Evolutionary conservation across 2,113 vertebrate genomes (phyloP), one percentile per base, ranked within the genome.

Genomic region (Engystomops pustulosus): DNA sequence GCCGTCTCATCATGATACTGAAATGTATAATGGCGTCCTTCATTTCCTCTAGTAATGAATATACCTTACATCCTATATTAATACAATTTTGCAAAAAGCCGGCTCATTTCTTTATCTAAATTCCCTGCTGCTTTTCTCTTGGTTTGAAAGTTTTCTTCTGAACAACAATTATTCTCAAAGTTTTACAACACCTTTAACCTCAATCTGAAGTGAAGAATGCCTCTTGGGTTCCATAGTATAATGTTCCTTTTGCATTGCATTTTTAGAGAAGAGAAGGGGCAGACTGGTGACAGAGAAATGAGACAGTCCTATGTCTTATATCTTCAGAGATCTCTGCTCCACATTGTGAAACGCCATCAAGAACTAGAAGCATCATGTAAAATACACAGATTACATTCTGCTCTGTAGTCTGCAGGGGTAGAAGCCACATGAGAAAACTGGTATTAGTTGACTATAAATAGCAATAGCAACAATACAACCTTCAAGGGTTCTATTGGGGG

Each of bases 31-130:
- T 79, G 83, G 76, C 34, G 68, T 51, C 62, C 83, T 85, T 85
- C 74, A 70, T 85, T 85, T 85, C 83, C 83, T 85, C 79, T 85
- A 69, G 83, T 85, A 85, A 85, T 85, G 83, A 85, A 85, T 79
- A 85, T 70, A 79, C 75, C 83, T 85, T 85, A 85, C 75, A 85
- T 85, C 75, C 47, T 69, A 85, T 79, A 85, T 79, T 83, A 79
- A 79, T 70, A 70, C 62, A 68, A 79, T 69, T 78, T 85, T 85
- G 74, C 74, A 79, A 85, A 79, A 49, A 79, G 34, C 34, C 65
- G 58, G 62, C 62, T 85, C 62, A 70, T 85, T 79, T 85, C 74
- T 85, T 79, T 85, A 55, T 85, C 83, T 25, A 70, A 69, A 70
- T 79, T 78, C 83, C 83, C 83, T 47, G 74, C 83, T 85, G 83